Percentiles rank a stretch among this genome's conserved stretches.
Conservation (phyloP, 2,888 invertebrate genomes). For the Julus scanicus region DNA sequence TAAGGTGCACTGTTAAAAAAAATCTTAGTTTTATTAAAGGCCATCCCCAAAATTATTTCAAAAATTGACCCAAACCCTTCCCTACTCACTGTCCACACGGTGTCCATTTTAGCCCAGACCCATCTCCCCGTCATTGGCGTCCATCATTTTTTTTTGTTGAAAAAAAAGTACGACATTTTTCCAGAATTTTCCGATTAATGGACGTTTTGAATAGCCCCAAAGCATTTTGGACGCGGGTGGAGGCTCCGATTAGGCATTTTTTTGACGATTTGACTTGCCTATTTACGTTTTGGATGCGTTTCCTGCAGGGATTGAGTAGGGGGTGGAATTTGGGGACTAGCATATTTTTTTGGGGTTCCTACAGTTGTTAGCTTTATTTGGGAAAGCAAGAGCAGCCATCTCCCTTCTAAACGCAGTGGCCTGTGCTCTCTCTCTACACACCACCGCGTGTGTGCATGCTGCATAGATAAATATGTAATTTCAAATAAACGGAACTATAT, state of each 20-base stretch:
- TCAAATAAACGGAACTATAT: background rate
- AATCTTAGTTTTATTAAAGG: too few relatives aligned
- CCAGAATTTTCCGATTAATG: too few relatives aligned
- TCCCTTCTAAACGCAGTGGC: background rate
- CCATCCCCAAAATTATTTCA: too few relatives aligned
- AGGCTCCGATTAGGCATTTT: background rate
- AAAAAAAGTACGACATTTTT: too few relatives aligned
- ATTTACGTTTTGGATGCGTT: background rate
- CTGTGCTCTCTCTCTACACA: background rate
- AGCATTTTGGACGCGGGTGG: background rate
- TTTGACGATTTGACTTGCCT: background rate
- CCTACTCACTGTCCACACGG: too few relatives aligned
- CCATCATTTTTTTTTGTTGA: too few relatives aligned
- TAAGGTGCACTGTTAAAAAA: background rate
- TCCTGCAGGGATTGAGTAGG: background rate
- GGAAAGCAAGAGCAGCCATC: background rate
- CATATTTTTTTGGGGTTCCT: background rate
- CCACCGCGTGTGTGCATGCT: background rate
- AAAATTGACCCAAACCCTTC: too few relatives aligned
- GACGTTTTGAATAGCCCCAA: too few relatives aligned
- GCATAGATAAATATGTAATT: slow-evolving; percentile 24
- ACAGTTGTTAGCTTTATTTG: too few relatives aligned
- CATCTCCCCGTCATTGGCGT: too few relatives aligned
- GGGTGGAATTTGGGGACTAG: background rate
- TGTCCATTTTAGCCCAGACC: too few relatives aligned